Conservation (phyloP, 2,888 invertebrate species). For the Dorcus hopei region DNA sequence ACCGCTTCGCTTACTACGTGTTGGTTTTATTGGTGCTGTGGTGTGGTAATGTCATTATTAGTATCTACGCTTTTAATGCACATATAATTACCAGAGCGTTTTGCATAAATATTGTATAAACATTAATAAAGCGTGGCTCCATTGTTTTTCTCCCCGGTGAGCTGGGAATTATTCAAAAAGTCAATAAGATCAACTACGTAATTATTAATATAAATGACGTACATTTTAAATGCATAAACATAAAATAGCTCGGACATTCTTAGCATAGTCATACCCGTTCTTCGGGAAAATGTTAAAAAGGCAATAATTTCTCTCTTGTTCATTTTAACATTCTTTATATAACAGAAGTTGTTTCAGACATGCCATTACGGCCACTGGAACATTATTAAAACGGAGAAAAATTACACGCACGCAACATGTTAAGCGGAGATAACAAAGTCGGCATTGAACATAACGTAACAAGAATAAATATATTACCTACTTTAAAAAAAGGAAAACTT, state of each 20-base stretch:
- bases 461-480: slow-evolving; percentile 5
- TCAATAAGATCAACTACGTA: neutral
- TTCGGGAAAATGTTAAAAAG: neutral
- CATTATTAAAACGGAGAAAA: slow-evolving; percentile 22
- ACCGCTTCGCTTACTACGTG: too few relatives aligned
- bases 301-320: slow-evolving; percentile 12
- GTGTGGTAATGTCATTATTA: too few relatives aligned
- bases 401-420: slow-evolving; percentile 6
- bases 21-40: too few relatives aligned
- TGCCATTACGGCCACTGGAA: slow-evolving; percentile 26
- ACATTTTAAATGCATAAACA: neutral
- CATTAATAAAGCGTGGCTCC: too few relatives aligned
- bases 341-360: slow-evolving; percentile 24
- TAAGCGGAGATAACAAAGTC: slow-evolving; percentile 6
- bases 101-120: too few relatives aligned
- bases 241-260: neutral
- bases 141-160: too few relatives aligned
- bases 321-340: slow-evolving; percentile 20
- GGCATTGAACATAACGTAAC: slow-evolving; percentile 7
- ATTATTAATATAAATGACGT: neutral
- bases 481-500: slow-evolving; percentile 3
- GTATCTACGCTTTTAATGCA: too few relatives aligned
- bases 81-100: too few relatives aligned
- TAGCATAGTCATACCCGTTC: neutral
- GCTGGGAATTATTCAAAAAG: too few relatives aligned